phyloP scores from a whole-genome alignment of 2,797 vertebrate species.

The Micrastur ruficollis region DNA sequence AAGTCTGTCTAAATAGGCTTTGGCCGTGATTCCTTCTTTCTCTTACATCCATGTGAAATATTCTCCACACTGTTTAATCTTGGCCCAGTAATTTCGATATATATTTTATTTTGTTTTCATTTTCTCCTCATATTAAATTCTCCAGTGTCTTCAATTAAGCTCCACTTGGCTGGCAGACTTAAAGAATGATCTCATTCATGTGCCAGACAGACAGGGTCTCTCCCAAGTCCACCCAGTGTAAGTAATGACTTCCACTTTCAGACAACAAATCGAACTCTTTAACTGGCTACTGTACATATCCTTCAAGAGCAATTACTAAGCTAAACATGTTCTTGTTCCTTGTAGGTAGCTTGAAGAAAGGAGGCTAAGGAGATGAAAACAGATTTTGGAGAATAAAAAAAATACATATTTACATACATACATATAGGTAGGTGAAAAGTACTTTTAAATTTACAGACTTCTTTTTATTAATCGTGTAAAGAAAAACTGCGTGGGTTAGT shows the following conservation, averaged over 20 bases:
- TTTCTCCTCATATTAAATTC: constrained; percentile 9
- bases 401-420: neutral
- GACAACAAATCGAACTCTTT: neutral
- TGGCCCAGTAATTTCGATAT: neutral
- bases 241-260: constrained; percentile 5
- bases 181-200: neutral
- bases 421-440: neutral
- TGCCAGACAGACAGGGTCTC: neutral
- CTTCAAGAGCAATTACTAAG: constrained; percentile 1
- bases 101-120: constrained; percentile 36
- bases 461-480: neutral
- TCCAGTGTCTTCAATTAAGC: neutral
- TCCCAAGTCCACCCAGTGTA: neutral
- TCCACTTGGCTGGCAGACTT: neutral
- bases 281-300: neutral
- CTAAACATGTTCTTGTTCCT: neutral
- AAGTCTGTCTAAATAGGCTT: neutral
- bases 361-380: neutral
- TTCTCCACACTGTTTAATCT: neutral
- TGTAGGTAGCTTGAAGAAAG: neutral
- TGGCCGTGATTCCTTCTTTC: neutral
- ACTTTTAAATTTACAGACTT: neutral
- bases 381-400: neutral
- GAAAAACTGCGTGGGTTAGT: neutral
- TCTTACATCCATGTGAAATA: neutral